These are phyloP conservation scores for Platorchestia sp. DNA, from an alignment of 1,140 invertebrate genomes.

Conservation along the genomic window DNA sequence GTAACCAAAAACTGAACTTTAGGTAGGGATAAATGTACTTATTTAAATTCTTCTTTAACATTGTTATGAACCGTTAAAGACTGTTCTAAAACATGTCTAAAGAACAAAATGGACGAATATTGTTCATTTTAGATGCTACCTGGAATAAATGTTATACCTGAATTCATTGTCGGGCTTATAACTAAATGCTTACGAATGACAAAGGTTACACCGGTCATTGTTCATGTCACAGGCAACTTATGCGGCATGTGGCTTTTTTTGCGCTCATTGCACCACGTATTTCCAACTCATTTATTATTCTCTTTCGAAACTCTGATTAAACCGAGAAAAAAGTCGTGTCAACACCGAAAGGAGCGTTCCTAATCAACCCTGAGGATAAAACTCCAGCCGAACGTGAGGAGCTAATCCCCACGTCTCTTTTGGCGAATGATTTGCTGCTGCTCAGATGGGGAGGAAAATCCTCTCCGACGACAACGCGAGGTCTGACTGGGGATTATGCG, in stretches of 20 bases:
- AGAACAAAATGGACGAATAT: no score
- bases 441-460: slow-evolving; percentile 31
- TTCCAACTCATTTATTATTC: background rate
- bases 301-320: background rate
- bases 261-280: background rate
- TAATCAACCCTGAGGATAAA: slow-evolving; percentile 22
- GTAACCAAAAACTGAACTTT: no score
- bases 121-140: no score
- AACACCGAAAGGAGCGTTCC: background rate
- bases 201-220: background rate
- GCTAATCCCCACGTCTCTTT: slow-evolving; percentile 15
- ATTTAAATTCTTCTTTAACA: no score
- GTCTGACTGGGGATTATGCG: slow-evolving; percentile 6
- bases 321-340: background rate
- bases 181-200: no score
- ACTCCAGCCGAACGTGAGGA: slow-evolving; percentile 30
- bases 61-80: no score
- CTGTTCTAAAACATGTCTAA: no score
- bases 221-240: background rate
- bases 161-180: no score
- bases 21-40: no score
- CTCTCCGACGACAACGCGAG: slow-evolving; percentile 1
- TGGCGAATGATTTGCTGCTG: slow-evolving; percentile 46
- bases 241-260: background rate
- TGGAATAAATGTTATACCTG: no score